Percentiles rank a stretch among this genome's conserved stretches.
These are phyloP conservation scores for Mus caroli DNA, from an alignment of 2,797 vertebrate genomes.

Conservation along the genomic window DNA sequence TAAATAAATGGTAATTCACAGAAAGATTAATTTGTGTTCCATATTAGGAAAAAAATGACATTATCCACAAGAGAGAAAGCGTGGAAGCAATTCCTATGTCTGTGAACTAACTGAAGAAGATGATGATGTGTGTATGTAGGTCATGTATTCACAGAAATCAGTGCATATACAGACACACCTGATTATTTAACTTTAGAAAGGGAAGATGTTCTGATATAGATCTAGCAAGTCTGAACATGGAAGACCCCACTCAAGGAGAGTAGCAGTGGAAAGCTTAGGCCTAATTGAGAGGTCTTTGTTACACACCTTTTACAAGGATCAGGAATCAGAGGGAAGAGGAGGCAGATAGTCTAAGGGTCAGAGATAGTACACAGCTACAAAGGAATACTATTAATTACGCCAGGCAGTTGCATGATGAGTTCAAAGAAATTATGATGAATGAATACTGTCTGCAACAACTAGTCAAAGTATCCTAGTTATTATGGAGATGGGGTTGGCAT, in stretches of 20 bases:
- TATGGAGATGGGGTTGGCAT: background rate
- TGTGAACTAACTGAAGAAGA: background rate
- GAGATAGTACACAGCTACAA: background rate
- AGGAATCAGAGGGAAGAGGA: too few relatives aligned
- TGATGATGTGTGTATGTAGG: too few relatives aligned
- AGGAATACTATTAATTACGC: background rate
- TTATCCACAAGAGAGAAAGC: background rate
- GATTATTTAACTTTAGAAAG: background rate
- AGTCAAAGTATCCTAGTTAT: background rate
- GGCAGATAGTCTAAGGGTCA: background rate
- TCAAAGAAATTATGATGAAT: background rate
- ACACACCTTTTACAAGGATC: background rate
- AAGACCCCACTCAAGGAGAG: background rate
- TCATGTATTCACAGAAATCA: background rate
- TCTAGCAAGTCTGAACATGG: background rate
- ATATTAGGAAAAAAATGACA: background rate
- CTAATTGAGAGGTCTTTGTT: background rate
- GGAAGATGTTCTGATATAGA: background rate
- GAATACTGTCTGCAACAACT: background rate
- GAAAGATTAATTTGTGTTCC: background rate
- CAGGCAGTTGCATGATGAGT: background rate
- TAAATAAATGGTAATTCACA: background rate
- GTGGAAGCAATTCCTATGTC: background rate
- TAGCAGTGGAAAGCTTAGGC: background rate
- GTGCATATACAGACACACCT: background rate